Conservation (phyloP, 2,888 invertebrate genomes). For the Polydrusus tereticollis region DNA sequence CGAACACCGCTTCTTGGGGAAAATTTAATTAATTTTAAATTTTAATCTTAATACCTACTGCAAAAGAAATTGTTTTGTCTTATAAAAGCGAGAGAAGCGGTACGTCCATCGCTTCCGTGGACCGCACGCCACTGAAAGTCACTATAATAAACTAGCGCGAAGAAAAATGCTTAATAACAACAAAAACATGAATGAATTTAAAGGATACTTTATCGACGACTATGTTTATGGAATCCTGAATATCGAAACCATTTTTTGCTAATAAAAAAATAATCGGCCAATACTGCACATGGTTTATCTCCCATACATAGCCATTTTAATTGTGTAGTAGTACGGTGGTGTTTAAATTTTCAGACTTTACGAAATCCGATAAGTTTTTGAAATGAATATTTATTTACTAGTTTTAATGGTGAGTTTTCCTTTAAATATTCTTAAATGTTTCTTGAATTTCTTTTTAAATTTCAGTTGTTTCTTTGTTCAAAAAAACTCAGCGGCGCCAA, state of each 20-base stretch:
- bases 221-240: not conserved
- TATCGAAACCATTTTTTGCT: not conserved
- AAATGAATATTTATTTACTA: constrained; percentile 15
- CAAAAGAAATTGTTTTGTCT: too few species aligned
- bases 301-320: not conserved
- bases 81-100: too few species aligned
- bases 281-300: not conserved
- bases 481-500: not conserved
- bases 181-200: not conserved
- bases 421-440: not conserved
- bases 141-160: not conserved
- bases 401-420: constrained; percentile 19
- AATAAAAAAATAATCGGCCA: not conserved
- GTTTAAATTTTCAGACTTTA: not conserved
- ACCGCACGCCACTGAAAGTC: not conserved
- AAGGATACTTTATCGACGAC: not conserved
- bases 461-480: not conserved
- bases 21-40: too few species aligned
- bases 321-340: not conserved
- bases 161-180: not conserved
- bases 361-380: not conserved
- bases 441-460: not conserved
- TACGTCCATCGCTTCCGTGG: not conserved
- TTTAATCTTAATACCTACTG: too few species aligned
- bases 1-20: too few species aligned